phyloP scores from a whole-genome alignment of 2,113 vertebrate species.

The Pseudolaguvia tuberculata region DNA sequence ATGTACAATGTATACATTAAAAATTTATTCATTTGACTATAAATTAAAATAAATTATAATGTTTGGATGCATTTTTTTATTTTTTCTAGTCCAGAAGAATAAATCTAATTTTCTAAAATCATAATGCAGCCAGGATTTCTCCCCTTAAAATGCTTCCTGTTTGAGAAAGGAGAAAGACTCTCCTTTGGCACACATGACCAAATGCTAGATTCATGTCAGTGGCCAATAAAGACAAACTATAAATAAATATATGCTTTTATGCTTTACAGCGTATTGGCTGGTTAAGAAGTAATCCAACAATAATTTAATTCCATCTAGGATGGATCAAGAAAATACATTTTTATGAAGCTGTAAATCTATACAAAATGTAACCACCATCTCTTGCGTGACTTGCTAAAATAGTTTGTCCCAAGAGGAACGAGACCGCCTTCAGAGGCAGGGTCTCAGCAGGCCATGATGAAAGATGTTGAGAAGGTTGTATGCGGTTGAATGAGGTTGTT shows the following conservation, averaged over 20 bases:
- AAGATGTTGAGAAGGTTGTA: conserved; percentile 60
- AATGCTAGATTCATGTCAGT: background rate
- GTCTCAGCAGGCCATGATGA: conserved; percentile 45
- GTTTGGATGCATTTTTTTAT: background rate
- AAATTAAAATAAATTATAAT: too few species aligned
- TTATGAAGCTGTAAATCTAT: too few species aligned
- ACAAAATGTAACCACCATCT: too few species aligned
- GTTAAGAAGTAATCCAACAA: background rate
- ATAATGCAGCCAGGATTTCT: background rate
- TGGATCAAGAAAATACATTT: too few species aligned
- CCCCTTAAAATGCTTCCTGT: background rate
- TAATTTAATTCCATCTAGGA: background rate
- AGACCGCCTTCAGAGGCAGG: background rate
- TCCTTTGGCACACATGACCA: too few species aligned
- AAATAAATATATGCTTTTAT: background rate
- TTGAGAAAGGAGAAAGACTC: background rate
- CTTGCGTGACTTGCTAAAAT: too few species aligned
- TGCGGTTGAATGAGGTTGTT: conserved; percentile 52
- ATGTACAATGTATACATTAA: background rate
- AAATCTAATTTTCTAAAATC: background rate
- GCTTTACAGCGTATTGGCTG: background rate
- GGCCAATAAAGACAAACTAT: background rate
- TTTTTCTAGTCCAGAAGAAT: background rate
- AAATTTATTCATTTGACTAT: too few species aligned
- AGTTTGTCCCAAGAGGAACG: conserved; percentile 1